These are phyloP conservation scores for Acleris emargana DNA, from an alignment of 2,888 invertebrate species.

Conservation along the genomic window DNA sequence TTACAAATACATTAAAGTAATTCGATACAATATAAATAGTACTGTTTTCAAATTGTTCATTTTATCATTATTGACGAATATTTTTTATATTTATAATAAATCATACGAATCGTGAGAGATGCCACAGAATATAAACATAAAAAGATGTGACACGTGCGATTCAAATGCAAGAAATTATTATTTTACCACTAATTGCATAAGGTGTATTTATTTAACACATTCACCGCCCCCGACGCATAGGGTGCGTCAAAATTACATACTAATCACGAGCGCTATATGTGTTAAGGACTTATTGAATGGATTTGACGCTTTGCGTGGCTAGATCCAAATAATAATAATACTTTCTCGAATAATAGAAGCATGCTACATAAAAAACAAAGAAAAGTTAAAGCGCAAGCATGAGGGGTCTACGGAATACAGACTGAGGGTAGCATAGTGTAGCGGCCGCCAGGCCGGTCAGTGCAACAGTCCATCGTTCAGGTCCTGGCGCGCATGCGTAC, in stretches of 20 bases:
- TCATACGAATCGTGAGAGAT: conserved; percentile 23
- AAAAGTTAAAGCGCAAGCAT: conserved; percentile 32
- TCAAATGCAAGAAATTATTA: too few relatives aligned
- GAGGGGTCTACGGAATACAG: conserved; percentile 40
- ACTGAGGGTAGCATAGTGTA: conserved; percentile 39
- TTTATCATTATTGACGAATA: conserved; percentile 10
- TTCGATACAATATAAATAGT: conserved; percentile 18
- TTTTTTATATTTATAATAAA: conserved; percentile 7
- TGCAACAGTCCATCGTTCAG: conserved; percentile 80
- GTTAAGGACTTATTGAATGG: too few relatives aligned
- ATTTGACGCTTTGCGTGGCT: not conserved
- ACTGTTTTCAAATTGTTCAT: conserved; percentile 1
- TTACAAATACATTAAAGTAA: conserved; percentile 3
- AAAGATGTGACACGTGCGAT: not conserved
- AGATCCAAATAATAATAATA: not conserved
- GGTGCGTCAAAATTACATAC: too few relatives aligned
- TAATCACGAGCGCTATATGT: too few relatives aligned
- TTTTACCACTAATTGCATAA: too few relatives aligned
- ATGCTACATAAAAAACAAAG: conserved; percentile 21
- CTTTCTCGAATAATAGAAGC: conserved; percentile 7
- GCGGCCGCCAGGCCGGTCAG: conserved; percentile 58
- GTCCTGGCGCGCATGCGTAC: conserved; percentile 79
- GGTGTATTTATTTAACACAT: too few relatives aligned
- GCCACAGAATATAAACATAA: conserved; percentile 24
- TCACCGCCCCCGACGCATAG: too few relatives aligned